Conservation (phyloP, 2,888 invertebrate genomes). For the Callosobruchus maculatus region DNA sequence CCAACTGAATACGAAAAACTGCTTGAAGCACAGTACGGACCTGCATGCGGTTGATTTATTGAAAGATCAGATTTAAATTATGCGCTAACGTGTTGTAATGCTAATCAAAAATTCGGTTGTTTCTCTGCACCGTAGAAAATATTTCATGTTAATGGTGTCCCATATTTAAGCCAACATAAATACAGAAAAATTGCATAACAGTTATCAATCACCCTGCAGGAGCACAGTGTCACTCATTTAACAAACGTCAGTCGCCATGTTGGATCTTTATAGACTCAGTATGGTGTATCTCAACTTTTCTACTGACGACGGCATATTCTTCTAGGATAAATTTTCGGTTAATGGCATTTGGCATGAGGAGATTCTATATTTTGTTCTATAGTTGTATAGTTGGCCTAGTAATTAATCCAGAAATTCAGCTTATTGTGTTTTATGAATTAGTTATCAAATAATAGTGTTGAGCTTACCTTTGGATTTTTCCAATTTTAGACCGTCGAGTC, state of each 20-base stretch:
- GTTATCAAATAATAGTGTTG: no score
- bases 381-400: no score
- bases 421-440: no score
- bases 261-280: not conserved
- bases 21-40: no score
- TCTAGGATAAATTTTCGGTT: no score
- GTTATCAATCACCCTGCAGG: not conserved
- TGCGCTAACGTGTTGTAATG: not conserved
- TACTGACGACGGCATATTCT: not conserved
- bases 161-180: not conserved
- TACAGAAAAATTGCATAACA: not conserved
- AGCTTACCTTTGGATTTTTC: no score
- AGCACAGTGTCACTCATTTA: not conserved
- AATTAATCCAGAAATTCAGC: no score
- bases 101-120: not conserved
- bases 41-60: not conserved
- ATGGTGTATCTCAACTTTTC: not conserved
- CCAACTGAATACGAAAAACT: no score
- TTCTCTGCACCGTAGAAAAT: not conserved
- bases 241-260: not conserved
- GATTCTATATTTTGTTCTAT: no score
- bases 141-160: not conserved
- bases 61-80: not conserved
- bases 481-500: no score
- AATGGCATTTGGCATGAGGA: no score